phyloP scores from a whole-genome alignment of 2,888 invertebrate genomes.

The Cremastobaeus sp. region DNA sequence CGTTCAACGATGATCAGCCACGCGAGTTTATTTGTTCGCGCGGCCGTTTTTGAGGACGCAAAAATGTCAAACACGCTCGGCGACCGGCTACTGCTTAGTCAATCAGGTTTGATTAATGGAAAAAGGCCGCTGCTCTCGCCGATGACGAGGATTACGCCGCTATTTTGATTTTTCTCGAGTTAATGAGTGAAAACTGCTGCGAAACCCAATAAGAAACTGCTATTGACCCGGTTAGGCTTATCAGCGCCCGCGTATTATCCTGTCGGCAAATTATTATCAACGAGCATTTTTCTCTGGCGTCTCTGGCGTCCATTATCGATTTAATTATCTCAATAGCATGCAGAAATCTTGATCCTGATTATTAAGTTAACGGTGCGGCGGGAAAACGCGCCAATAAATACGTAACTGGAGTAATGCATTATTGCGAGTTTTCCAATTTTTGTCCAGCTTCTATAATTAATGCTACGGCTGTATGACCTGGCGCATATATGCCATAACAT shows the following conservation, averaged over 20 bases:
- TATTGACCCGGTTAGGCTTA: conserved; percentile 64
- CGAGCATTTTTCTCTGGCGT: conserved; percentile 10
- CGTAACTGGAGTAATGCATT: conserved; percentile 19
- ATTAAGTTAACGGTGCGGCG: conserved; percentile 36
- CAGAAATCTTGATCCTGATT: conserved; percentile 9
- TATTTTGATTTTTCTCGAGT: no score
- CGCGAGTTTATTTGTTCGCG: no score
- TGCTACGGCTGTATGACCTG: conserved; percentile 8
- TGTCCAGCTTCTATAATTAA: conserved; percentile 11
- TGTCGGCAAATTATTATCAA: conserved; percentile 55
- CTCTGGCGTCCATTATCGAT: conserved; percentile 2
- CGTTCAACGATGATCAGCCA: no score
- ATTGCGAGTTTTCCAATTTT: conserved; percentile 9
- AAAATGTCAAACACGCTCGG: no score
- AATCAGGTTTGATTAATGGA: no score
- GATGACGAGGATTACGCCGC: no score
- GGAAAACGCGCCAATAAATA: conserved; percentile 7
- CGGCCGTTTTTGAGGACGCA: no score
- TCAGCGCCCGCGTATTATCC: conserved; percentile 58
- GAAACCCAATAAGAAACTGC: conserved; percentile 44
- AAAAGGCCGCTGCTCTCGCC: no score
- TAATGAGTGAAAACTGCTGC: conserved; percentile 41
- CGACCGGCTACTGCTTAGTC: no score
- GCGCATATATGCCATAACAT: background rate
- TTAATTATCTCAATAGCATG: conserved; percentile 34